Evolutionary conservation across 1,140 invertebrate genomes (phyloP), one percentile per base, ranked within the genome.

Genomic region (Drosophila bocki): DNA sequence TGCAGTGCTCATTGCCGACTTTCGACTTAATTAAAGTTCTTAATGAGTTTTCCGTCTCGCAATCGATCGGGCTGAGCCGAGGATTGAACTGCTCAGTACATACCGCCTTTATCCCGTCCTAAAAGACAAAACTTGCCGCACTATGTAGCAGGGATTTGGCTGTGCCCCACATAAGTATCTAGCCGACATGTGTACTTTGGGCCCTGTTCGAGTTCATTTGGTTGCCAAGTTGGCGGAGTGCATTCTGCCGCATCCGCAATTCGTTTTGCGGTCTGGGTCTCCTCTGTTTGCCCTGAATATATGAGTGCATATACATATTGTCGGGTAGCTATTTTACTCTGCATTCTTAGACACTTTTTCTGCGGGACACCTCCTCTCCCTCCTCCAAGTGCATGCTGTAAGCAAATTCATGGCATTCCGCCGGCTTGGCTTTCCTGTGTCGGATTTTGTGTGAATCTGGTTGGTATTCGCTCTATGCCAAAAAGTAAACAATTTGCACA

Each of bases 1-100:
- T 57, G 42, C 64, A 51, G 33, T 58, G 32, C 63, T 63, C 63
- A 50, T 37, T 47, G 72, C 56, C 56, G 58, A 15, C 42, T 67
- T 70, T 81, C 78, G 65, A 88, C 88, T 88, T 88, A 88, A 90
- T 88, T 88, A 90, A 88, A 88, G 60, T 88, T 90, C 75, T 81
- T 88, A 88, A 88, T 88, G 85, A 88, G 85, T 85, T 88, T 84
- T 79, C 70, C 48, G 80, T 64, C 88, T 58, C 78, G 85, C 78
- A 65, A 88, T 88, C 85, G 83, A 88, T 90, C 85, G 79, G 74
- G 54, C 44, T 56, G 58, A 71, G 17, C n/a, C 63, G 50, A 54
- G 59, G 80, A 88, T 81, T 75, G 70, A 80, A 79, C 59, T 47
- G 60, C 81, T 47, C 26, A 75, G 59, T 50, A 45, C 75, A 62